Base-by-base conservation (phyloP, 2,113 vertebrate genomes). In the Orcinus orca region DNA sequence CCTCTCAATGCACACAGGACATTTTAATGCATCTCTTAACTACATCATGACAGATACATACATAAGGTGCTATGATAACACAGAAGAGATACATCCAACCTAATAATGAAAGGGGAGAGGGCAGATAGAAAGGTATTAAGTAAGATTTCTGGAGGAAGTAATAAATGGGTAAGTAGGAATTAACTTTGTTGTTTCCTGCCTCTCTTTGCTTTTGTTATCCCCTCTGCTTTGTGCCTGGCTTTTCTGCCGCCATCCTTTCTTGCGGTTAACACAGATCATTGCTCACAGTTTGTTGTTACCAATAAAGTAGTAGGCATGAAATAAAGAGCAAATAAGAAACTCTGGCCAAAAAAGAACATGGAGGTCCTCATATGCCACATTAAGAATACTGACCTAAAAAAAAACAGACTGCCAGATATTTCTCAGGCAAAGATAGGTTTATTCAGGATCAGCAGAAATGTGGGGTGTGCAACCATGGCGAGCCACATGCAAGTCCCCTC, bases 121-220 rank as follows among this genome's bases (percentile, higher is more conserved):
- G 26, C 25, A 93, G 29, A 33, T 21, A 67, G 31, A 88, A 6
- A 79, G 26, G 44, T 67, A 68, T 1, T 85, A 62, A 82, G 38
- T 83, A 82, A 74, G 41, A 77, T 77, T 93, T 85, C 96, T 93
- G 31, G 14, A 93, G 31, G 21, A 96, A 33, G 33, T 70, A 81
- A 82, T 84, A 73, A 55, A n/a, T 68, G 20, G 15, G 33, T 76
- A 60, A 36, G 17, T 38, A 93, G 44, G 17, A 82, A 97, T 41
- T 71, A 83, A 88, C 68, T 29, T 31, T 79, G 11, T 44, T 73
- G 47, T 79, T 65, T 79, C 63, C 65, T 53, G 20, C 18, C 31
- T 91, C n/a, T 87, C 2, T 95, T 74, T 71, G 82, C 38, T 77
- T 89, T 44, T 95, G 74, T 47, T 84, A 41, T 63, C 23, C 17